A percentile compares a stretch with the other conserved stretches of the same genome.
These are phyloP conservation scores for Taeniopygia guttata DNA, from an alignment of 2,797 vertebrate genomes.

Conservation along the genomic window DNA sequence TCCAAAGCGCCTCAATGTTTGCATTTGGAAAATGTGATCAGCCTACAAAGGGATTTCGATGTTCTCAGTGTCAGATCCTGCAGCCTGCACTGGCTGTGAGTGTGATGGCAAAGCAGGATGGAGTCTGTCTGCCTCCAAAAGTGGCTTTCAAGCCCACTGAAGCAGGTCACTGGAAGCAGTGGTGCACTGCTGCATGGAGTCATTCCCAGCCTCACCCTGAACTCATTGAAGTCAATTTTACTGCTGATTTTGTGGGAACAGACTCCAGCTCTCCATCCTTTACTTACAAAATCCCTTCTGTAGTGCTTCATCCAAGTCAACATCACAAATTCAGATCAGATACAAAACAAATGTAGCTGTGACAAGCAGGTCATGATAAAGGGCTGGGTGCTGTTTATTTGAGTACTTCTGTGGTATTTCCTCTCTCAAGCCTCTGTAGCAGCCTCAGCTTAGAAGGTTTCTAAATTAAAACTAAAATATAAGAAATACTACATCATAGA, in stretches of 20 bases:
- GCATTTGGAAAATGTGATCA: neutral
- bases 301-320: neutral
- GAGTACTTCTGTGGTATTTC: neutral
- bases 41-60: neutral
- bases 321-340: neutral
- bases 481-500: neutral
- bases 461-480: neutral
- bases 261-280: neutral
- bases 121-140: neutral
- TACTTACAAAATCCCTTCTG: neutral
- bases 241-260: neutral
- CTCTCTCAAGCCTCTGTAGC: neutral
- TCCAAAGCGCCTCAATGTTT: neutral
- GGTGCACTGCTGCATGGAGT: rapidly evolving
- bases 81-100: neutral
- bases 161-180: neutral
- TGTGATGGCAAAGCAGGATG: neutral
- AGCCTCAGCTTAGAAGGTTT: neutral
- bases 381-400: neutral
- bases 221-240: neutral
- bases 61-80: neutral
- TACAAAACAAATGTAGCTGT: neutral
- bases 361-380: neutral
- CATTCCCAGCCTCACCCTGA: neutral
- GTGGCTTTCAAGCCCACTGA: neutral